Base-by-base conservation (phyloP, 2,113 vertebrate genomes). In the Alligator sinensis region DNA sequence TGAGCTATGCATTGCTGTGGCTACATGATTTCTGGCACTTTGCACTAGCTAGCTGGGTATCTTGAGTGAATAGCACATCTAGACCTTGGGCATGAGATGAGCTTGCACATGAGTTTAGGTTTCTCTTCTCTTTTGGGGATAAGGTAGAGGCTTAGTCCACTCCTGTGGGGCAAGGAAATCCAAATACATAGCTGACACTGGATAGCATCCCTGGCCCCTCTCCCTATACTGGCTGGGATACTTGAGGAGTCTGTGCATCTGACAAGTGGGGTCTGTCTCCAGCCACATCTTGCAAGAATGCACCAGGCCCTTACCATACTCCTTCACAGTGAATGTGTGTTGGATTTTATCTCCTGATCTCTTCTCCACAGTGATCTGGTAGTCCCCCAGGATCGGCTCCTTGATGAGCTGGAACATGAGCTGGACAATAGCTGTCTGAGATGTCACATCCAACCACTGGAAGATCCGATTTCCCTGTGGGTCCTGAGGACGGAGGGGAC, bases 381-480 rank as follows among this genome's bases (percentile, higher is more conserved):
- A 98, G 81, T 16, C 88, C 2, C 97, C 97, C n/a, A 96, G 80
- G 19, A 96, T 77, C n/a, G 97, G 96, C 55, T 98, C 97, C 13
- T 80, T 59, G 72, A 91, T 87, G 59, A 98, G 62, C 10, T 59
- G 64, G 79, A 97, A 97, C 70, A 94, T 93, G 18, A 95, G 76
- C 27, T 96, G 95, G 70, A 93, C 59, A 21, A 98, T 95, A 2
- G 84, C 96, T 6, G 19, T 84, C 14, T 89, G 74, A 0, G 96
- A 92, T 0, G 91, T 89, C 75, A 96, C 89, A 3, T 97, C 94
- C 84, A 94, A 55, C 97, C 98, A 98, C 82, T 97, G 97, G 17
- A 96, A 91, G 75, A 98, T 96, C n/a, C 90, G 95, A 60, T 97
- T 97, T 17, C 84, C 87, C 13, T 2, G 57, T 55, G 97, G 97